Evolutionary conservation across 1,140 invertebrate species (phyloP).

Genomic region (Vollenhovia emeryi): DNA sequence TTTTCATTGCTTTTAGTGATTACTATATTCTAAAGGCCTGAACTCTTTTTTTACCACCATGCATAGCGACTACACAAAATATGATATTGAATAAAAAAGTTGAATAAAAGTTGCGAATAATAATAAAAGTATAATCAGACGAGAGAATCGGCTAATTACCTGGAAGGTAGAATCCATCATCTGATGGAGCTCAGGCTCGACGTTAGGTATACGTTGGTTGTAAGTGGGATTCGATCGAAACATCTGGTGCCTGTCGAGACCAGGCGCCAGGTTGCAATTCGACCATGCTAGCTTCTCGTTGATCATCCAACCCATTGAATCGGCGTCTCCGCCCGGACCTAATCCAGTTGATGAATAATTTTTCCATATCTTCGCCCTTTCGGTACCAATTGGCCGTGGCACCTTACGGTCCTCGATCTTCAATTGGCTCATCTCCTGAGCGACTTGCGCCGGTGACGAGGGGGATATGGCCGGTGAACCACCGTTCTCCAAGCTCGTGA

Average conservation of each 20-base stretch:
- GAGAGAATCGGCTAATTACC: constrained; percentile 73
- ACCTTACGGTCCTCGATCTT: constrained; percentile 89
- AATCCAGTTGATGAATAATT: constrained; percentile 80
- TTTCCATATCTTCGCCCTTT: constrained; percentile 89
- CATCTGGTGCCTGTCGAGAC: constrained; percentile 82
- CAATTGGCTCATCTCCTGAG: constrained; percentile 80
- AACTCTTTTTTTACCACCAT: not conserved
- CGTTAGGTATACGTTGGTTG: constrained; percentile 78
- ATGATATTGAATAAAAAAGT: not conserved
- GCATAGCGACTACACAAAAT: not conserved
- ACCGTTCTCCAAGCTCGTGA: constrained; percentile 86
- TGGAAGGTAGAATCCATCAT: constrained; percentile 85
- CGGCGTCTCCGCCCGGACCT: constrained; percentile 82
- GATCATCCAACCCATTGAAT: constrained; percentile 87
- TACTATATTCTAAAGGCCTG: too few species aligned
- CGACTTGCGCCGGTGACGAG: constrained; percentile 81
- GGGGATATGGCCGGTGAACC: constrained; percentile 88
- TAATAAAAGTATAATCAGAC: not conserved
- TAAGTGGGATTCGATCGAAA: constrained; percentile 80
- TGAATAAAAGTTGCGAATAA: not conserved
- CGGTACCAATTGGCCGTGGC: constrained; percentile 91
- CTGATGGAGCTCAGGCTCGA: constrained; percentile 82
- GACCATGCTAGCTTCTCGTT: constrained; percentile 85
- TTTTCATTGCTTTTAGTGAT: too few species aligned
- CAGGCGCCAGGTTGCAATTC: constrained; percentile 68